phyloP scores from a whole-genome alignment of 2,888 invertebrate species.

The Leptopilina myrica region DNA sequence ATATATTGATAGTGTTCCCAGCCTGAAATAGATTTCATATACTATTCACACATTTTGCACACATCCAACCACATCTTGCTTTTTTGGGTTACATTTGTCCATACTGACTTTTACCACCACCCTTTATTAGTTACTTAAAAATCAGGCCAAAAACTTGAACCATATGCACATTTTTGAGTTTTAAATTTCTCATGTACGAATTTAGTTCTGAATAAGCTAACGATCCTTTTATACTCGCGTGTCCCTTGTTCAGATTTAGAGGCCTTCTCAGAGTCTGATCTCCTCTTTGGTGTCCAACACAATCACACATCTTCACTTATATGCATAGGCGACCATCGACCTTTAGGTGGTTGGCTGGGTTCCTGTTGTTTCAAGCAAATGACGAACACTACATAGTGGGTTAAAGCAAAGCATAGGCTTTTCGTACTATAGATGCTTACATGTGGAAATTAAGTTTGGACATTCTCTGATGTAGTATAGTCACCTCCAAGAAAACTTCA shows the following conservation, averaged over 20 bases:
- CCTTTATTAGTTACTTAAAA: too few species aligned
- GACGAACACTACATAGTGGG: conserved; percentile 16
- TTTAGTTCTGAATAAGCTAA: too few species aligned
- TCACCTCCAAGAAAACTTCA: not conserved
- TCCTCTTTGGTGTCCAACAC: not conserved
- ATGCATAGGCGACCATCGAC: not conserved
- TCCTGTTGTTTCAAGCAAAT: conserved; percentile 19
- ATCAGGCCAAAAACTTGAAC: too few species aligned
- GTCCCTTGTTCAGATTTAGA: not conserved
- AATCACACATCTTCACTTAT: not conserved
- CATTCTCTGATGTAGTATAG: not conserved
- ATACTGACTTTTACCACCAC: too few species aligned
- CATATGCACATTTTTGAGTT: too few species aligned
- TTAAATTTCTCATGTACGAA: too few species aligned
- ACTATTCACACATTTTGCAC: not conserved
- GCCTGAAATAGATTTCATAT: not conserved
- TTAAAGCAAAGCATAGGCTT: conserved; percentile 6
- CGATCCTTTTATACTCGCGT: too few species aligned
- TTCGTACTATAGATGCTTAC: not conserved
- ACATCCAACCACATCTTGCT: not conserved
- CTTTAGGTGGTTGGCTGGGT: not conserved
- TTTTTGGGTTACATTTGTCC: not conserved
- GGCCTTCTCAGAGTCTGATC: not conserved
- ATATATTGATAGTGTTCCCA: conserved; percentile 5
- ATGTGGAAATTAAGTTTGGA: conserved; percentile 12